Conservation (phyloP, 1,140 invertebrate species). For the Uloborus diversus region DNA sequence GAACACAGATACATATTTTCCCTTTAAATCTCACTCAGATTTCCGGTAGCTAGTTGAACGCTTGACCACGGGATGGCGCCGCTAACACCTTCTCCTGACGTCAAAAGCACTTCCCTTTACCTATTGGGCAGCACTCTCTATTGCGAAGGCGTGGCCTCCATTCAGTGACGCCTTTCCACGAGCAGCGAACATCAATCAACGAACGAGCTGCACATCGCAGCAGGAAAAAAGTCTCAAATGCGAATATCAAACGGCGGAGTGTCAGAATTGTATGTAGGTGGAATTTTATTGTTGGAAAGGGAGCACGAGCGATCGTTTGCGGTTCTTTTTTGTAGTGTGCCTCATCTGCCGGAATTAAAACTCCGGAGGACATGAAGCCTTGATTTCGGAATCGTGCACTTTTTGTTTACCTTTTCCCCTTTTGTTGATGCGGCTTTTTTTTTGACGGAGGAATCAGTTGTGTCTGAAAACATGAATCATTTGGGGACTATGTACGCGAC, state of each 20-base stretch:
- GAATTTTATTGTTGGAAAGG: conserved; percentile 40
- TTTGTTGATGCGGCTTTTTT: background rate
- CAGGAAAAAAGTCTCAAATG: conserved; percentile 32
- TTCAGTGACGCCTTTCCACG: background rate
- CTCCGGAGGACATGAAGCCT: conserved; percentile 23
- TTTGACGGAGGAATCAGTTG: background rate
- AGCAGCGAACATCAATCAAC: conserved; percentile 39
- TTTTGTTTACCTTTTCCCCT: background rate
- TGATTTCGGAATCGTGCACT: background rate
- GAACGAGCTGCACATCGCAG: conserved; percentile 17
- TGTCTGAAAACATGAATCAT: conserved; percentile 74
- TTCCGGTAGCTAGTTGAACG: background rate
- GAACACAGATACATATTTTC: background rate
- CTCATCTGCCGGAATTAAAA: conserved; percentile 19
- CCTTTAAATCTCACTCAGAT: background rate
- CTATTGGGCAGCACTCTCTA: background rate
- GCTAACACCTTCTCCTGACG: conserved; percentile 9
- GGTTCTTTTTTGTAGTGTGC: conserved; percentile 19
- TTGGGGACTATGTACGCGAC: conserved; percentile 94
- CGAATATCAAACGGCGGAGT: conserved; percentile 38
- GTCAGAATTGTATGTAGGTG: conserved; percentile 34
- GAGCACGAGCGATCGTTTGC: conserved; percentile 11
- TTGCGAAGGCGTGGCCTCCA: background rate
- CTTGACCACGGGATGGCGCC: conserved; percentile 31
- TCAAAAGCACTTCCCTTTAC: background rate